These are phyloP conservation scores for Dicycla oo DNA, from an alignment of 2,888 invertebrate species.

Conservation along the genomic window DNA sequence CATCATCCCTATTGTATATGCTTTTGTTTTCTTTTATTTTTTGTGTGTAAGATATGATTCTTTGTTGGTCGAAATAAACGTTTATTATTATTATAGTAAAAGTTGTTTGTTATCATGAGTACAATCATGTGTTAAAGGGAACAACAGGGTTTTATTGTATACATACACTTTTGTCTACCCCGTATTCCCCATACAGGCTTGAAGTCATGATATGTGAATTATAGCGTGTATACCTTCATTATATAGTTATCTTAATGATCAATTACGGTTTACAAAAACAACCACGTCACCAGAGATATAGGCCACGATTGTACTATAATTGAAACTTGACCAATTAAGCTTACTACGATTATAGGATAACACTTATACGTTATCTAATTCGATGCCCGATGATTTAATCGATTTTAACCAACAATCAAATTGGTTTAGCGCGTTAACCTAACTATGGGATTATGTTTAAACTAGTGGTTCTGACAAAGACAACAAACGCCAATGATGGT, in stretches of 20 bases:
- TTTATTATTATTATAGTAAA: no score
- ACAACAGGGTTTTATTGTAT: no score
- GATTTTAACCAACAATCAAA: conserved; percentile 15
- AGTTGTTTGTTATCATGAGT: no score
- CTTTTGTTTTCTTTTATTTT: no score
- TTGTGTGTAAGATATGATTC: no score
- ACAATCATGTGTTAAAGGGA: no score
- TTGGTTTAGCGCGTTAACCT: neutral
- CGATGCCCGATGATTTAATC: conserved; percentile 21
- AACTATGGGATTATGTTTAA: neutral
- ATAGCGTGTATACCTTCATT: neutral
- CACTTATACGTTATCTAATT: conserved; percentile 20
- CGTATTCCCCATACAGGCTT: neutral
- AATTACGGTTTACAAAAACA: conserved; percentile 6
- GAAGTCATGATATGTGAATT: neutral
- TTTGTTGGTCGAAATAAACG: no score
- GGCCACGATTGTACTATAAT: conserved; percentile 25
- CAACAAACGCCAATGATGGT: neutral
- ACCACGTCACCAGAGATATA: conserved; percentile 20
- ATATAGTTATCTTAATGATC: conserved; percentile 11
- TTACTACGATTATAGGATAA: conserved; percentile 35
- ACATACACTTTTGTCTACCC: neutral
- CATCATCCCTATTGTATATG: no score
- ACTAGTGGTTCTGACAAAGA: neutral
- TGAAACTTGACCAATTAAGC: conserved; percentile 41